These are phyloP conservation scores for Tetranychus piercei DNA, from an alignment of 2,888 invertebrate genomes.

Conservation along the genomic window DNA sequence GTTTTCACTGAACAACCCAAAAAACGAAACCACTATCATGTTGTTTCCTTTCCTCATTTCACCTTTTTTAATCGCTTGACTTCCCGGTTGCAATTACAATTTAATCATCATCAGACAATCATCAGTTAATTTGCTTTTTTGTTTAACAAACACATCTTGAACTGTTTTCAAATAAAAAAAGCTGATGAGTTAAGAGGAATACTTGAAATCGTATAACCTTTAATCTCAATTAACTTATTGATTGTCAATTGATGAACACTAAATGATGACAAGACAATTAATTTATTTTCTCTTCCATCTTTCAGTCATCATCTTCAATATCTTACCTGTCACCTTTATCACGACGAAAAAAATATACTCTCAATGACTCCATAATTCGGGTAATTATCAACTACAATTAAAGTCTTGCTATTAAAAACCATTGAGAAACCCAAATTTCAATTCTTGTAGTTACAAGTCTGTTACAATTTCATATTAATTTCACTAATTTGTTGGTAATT, in stretches of 20 bases:
- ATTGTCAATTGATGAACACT: not conserved
- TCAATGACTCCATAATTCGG: not conserved
- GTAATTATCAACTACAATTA: not conserved
- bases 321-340: slow-evolving; percentile 8
- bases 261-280: not conserved
- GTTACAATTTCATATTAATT: too few relatives aligned
- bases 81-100: not conserved
- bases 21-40: not conserved
- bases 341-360: slow-evolving; percentile 5
- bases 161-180: not conserved
- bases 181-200: not conserved
- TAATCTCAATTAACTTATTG: not conserved
- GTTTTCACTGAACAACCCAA: not conserved
- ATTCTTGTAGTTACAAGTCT: too few relatives aligned
- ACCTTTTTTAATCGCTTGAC: not conserved
- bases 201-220: not conserved
- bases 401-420: too few relatives aligned
- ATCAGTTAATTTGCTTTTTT: not conserved
- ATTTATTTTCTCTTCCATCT: not conserved
- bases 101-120: not conserved
- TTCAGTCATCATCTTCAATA: not conserved
- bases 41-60: not conserved
- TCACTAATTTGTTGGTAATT: too few relatives aligned
- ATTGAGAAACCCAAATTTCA: too few relatives aligned
- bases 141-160: not conserved